Percentiles rank a stretch among this genome's conserved stretches.
Conservation (phyloP, 1,140 invertebrate genomes). For the Pristionchus pacificus region DNA sequence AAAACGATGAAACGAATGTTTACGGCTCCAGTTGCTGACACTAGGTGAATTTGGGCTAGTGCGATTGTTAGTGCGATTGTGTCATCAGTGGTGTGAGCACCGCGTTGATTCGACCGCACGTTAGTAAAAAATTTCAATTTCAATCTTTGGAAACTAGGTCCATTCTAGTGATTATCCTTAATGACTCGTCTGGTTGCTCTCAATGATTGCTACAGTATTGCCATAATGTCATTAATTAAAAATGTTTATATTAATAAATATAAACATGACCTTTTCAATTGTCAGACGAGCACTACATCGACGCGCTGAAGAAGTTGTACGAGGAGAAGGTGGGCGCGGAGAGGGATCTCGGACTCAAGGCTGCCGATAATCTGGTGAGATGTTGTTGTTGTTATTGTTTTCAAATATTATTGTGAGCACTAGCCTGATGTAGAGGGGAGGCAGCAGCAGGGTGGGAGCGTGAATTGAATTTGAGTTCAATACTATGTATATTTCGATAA, state of each 20-base stretch:
- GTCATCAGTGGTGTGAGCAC: too few relatives aligned
- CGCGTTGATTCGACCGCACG: too few relatives aligned
- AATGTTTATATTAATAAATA: slow-evolving; percentile 15
- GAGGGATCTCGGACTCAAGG: slow-evolving; percentile 50
- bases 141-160: not conserved
- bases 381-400: not conserved
- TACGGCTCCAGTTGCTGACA: too few relatives aligned
- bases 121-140: too few relatives aligned
- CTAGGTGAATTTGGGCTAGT: too few relatives aligned
- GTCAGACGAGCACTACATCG: slow-evolving; percentile 55
- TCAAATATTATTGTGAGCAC: slow-evolving; percentile 1
- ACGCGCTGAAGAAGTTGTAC: slow-evolving; percentile 44
- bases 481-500: too few relatives aligned
- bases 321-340: slow-evolving; percentile 52
- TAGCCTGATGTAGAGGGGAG: too few relatives aligned
- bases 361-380: slow-evolving; percentile 45
- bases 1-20: too few relatives aligned
- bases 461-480: too few relatives aligned
- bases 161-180: slow-evolving; percentile 1
- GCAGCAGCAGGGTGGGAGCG: too few relatives aligned
- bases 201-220: not conserved
- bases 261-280: slow-evolving; percentile 15
- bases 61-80: too few relatives aligned
- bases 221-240: not conserved
- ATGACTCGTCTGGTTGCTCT: not conserved